Conservation (phyloP, 2,888 invertebrate species). For the Spisula solida region DNA sequence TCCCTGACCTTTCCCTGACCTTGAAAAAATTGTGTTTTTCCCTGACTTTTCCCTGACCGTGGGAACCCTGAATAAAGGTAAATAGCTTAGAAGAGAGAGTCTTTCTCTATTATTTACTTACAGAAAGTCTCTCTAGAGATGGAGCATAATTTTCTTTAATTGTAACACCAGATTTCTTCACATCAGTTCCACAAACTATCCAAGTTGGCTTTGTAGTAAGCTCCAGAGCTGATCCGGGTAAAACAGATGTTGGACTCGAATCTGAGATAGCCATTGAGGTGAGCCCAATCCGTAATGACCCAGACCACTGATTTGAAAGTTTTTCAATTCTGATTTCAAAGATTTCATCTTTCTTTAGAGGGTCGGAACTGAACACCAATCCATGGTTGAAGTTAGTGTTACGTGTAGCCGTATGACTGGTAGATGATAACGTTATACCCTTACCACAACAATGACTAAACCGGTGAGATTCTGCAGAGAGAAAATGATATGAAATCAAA, state of each 20-base stretch:
- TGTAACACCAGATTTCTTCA: slow-evolving; percentile 91
- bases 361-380: slow-evolving; percentile 92
- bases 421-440: slow-evolving; percentile 91
- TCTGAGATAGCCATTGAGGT: slow-evolving; percentile 92
- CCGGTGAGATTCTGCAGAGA: slow-evolving; percentile 84
- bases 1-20: too few relatives aligned
- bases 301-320: slow-evolving; percentile 96
- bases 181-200: slow-evolving; percentile 90
- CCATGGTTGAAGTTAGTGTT: slow-evolving; percentile 89
- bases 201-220: slow-evolving; percentile 85
- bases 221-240: slow-evolving; percentile 84
- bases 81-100: too few relatives aligned
- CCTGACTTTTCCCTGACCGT: too few relatives aligned
- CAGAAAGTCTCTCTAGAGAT: slow-evolving; percentile 92
- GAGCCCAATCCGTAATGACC: slow-evolving; percentile 96
- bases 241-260: slow-evolving; percentile 89
- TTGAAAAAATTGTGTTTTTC: too few relatives aligned
- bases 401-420: slow-evolving; percentile 91
- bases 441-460: slow-evolving; percentile 90
- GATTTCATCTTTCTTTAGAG: slow-evolving; percentile 92
- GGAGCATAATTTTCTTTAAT: slow-evolving; percentile 92
- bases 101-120: neutral
- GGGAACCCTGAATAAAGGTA: too few relatives aligned
- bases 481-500: neutral
- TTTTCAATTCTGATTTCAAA: slow-evolving; percentile 94